These are phyloP conservation scores for Helobdella robusta DNA, from an alignment of 2,888 invertebrate genomes.

Conservation along the genomic window DNA sequence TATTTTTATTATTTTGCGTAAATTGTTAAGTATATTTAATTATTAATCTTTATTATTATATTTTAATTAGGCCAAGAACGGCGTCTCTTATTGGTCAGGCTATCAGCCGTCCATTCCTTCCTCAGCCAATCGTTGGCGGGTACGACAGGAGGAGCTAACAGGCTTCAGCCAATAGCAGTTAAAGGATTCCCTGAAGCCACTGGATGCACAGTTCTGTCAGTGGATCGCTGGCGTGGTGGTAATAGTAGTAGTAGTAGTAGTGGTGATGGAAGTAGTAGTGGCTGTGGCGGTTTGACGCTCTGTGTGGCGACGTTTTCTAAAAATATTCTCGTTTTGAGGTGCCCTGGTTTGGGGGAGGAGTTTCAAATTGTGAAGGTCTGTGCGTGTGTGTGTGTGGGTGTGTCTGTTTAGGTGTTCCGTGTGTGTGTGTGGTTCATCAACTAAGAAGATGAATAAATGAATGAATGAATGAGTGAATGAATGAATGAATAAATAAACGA, in stretches of 20 bases:
- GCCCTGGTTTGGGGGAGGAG: background rate
- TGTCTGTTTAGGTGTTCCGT: no score
- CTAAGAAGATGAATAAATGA: no score
- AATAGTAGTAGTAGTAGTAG: slow-evolving; percentile 41
- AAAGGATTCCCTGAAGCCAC: slow-evolving; percentile 41
- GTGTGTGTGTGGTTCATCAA: background rate
- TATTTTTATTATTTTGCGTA: background rate
- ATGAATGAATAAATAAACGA: no score
- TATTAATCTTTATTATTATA: background rate
- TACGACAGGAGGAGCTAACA: background rate
- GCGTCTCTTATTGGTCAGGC: slow-evolving; percentile 17
- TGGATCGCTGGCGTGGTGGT: slow-evolving; percentile 48
- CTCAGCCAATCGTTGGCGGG: slow-evolving; percentile 18
- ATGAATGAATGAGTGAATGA: no score
- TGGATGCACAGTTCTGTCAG: slow-evolving; percentile 49
- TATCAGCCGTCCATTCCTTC: slow-evolving; percentile 22
- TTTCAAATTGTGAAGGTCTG: background rate
- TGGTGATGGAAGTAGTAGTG: background rate
- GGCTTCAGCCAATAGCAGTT: slow-evolving; percentile 41
- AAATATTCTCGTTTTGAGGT: slow-evolving; percentile 4
- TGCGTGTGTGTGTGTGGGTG: background rate
- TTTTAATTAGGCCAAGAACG: slow-evolving; percentile 22
- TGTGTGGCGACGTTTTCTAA: background rate
- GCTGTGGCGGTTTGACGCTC: background rate
- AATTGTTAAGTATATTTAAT: background rate